Conservation (phyloP, 1,140 invertebrate species). For the Monochamus saltuarius region DNA sequence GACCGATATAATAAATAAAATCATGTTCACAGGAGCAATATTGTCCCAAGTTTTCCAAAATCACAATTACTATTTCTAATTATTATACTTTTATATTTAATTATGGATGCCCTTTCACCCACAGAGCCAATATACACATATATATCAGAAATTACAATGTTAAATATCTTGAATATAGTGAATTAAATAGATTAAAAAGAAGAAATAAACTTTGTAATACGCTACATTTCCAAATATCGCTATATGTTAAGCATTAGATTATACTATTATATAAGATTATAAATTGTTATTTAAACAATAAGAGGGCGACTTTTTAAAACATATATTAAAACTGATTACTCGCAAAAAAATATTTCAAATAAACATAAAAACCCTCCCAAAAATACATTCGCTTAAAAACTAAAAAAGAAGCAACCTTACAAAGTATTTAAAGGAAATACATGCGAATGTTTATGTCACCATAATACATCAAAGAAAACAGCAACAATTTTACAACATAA, state of each 20-base stretch:
- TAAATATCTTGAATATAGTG: slow-evolving; percentile 35
- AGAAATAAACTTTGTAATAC: slow-evolving; percentile 24
- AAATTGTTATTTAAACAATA: slow-evolving; percentile 13
- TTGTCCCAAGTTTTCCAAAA: slow-evolving; percentile 43
- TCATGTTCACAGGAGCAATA: slow-evolving; percentile 26
- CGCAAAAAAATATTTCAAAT: background rate
- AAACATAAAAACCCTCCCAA: slow-evolving; percentile 16
- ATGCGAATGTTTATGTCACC: slow-evolving; percentile 12
- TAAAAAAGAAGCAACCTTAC: slow-evolving; percentile 20
- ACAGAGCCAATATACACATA: slow-evolving; percentile 48
- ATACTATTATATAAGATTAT: slow-evolving; percentile 27
- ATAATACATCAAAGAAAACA: slow-evolving; percentile 21
- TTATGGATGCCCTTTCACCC: slow-evolving; percentile 47
- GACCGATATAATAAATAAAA: slow-evolving; percentile 5
- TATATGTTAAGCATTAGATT: slow-evolving; percentile 43
- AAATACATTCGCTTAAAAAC: slow-evolving; percentile 28
- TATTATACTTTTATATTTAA: slow-evolving; percentile 27
- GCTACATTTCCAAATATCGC: slow-evolving; percentile 40
- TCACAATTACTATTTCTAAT: slow-evolving; percentile 41
- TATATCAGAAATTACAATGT: slow-evolving; percentile 41
- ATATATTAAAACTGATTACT: background rate
- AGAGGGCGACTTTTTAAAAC: background rate
- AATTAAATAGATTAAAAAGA: slow-evolving; percentile 28
- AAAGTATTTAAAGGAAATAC: slow-evolving; percentile 15
- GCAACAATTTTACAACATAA: slow-evolving; percentile 31